These are phyloP conservation scores for Megaptera novaeangliae DNA, from an alignment of 2,113 vertebrate species.

Conservation along the genomic window DNA sequence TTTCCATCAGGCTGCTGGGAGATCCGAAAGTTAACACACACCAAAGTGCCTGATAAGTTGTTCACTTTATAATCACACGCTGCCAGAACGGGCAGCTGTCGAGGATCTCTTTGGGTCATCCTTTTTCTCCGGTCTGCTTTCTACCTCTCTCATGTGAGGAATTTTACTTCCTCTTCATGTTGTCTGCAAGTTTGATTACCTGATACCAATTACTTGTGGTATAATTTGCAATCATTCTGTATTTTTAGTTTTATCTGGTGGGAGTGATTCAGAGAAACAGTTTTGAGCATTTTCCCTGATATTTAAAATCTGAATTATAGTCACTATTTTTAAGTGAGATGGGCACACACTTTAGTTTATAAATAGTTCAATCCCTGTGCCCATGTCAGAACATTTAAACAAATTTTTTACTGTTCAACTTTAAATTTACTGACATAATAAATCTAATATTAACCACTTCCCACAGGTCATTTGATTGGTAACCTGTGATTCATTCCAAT, in stretches of 20 bases:
- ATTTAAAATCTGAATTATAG: not conserved
- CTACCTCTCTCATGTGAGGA: not conserved
- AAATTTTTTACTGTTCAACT: not conserved
- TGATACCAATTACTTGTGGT: not conserved
- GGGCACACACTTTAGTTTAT: not conserved
- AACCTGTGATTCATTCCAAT: not conserved
- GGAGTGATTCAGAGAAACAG: not conserved
- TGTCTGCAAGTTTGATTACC: not conserved
- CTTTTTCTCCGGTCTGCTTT: not conserved
- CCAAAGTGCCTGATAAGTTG: not conserved
- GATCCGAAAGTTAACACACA: not conserved
- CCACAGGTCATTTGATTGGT: not conserved
- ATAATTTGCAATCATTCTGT: not conserved
- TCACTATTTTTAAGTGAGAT: not conserved
- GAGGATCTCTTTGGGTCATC: not conserved
- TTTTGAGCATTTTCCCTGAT: not conserved
- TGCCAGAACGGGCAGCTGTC: not conserved
- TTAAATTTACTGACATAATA: not conserved
- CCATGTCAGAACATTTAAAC: not conserved
- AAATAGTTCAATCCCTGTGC: not conserved
- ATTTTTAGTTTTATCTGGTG: not conserved
- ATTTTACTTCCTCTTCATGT: not conserved
- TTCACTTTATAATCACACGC: not conserved
- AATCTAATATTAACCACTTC: not conserved
- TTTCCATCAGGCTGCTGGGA: not conserved